Evolutionary conservation across 2,797 vertebrate genomes (phyloP).

Genomic region (Diplodus sargus): DNA sequence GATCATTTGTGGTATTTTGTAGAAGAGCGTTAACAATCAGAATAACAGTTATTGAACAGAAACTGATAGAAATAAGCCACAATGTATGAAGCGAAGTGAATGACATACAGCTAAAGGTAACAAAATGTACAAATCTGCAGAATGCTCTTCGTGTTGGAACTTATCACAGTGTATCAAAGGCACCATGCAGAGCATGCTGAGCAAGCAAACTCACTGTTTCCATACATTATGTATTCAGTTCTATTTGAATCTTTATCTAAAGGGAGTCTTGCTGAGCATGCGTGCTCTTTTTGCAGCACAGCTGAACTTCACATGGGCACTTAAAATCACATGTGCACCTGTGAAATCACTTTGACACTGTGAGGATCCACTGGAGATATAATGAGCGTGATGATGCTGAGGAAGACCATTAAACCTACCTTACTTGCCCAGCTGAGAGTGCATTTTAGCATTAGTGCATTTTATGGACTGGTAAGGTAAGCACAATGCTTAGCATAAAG

Average conservation of each 20-base stretch:
- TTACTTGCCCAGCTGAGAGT: not conserved
- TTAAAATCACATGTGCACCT: not conserved
- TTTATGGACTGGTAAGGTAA: not conserved
- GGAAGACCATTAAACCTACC: not conserved
- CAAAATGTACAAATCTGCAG: not conserved
- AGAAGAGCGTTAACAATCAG: not conserved
- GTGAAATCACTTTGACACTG: not conserved
- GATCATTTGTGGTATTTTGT: not conserved
- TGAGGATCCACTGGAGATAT: slow-evolving; percentile 3
- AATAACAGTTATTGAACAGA: slow-evolving; percentile 39
- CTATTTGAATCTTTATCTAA: slow-evolving; percentile 24
- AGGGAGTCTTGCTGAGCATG: slow-evolving; percentile 17
- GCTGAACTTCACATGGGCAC: not conserved
- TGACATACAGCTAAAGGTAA: slow-evolving; percentile 23
- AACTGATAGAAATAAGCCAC: slow-evolving; percentile 35
- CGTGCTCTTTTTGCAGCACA: slow-evolving; percentile 17
- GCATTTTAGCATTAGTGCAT: not conserved
- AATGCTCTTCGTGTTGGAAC: slow-evolving; percentile 22
- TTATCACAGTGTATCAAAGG: slow-evolving; percentile 23
- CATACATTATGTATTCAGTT: slow-evolving; percentile 58
- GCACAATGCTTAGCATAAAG: not conserved
- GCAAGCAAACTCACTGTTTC: slow-evolving; percentile 21
- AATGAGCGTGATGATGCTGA: not conserved
- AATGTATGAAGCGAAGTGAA: not conserved
- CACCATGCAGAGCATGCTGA: slow-evolving; percentile 20